phyloP scores from a whole-genome alignment of 2,113 vertebrate genomes.

The Tetrax tetrax region DNA sequence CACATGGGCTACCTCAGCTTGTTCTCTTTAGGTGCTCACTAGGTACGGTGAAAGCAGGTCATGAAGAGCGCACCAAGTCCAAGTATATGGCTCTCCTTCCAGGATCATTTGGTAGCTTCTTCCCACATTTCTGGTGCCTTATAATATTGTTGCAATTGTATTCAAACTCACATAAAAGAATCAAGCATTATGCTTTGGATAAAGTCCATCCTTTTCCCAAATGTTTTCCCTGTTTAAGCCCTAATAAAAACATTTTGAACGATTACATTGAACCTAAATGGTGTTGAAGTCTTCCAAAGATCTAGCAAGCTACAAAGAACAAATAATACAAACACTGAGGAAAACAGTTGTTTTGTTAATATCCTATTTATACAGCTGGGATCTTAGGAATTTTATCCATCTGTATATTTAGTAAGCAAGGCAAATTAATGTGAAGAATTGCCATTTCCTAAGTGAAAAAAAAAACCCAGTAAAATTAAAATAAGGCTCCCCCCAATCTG shows the following conservation, averaged over 20 bases:
- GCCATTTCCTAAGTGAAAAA: not conserved
- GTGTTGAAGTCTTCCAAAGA: not conserved
- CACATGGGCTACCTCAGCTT: not conserved
- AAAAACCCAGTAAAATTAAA: not conserved
- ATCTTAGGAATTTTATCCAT: slow-evolving; percentile 8
- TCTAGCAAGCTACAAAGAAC: slow-evolving; percentile 16
- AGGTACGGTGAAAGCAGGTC: not conserved
- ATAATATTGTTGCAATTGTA: not conserved
- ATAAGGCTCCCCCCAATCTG: not conserved
- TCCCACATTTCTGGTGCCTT: not conserved
- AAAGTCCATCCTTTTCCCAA: not conserved
- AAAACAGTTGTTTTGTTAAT: slow-evolving; percentile 46
- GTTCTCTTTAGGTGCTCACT: not conserved
- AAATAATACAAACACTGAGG: not conserved
- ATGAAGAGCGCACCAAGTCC: not conserved
- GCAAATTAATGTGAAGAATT: slow-evolving; percentile 6
- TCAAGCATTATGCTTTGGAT: not conserved
- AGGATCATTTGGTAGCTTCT: not conserved
- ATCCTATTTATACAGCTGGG: slow-evolving; percentile 49
- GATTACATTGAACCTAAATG: not conserved
- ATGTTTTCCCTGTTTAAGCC: not conserved
- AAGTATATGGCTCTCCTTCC: not conserved
- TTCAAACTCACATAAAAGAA: not conserved
- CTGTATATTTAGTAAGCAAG: slow-evolving; percentile 20
- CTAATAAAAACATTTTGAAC: slow-evolving; percentile 15